Evolutionary conservation across 23 tunicate genomes (phyloP), one percentile per base, ranked within the genome.

Genomic region (Styela clava): DNA sequence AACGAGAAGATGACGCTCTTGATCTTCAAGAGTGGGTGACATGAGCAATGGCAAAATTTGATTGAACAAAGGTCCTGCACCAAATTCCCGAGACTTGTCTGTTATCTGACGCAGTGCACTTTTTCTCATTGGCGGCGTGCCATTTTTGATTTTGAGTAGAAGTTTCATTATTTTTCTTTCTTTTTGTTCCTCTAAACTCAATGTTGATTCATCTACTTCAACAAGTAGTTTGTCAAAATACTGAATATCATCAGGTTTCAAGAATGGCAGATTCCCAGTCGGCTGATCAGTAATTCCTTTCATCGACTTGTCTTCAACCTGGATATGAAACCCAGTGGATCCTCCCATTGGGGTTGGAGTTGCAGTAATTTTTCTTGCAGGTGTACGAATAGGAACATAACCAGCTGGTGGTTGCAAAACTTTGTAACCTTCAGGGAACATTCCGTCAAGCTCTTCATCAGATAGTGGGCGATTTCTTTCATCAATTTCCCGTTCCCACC

Each of bases 281-380:
- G 99, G 94, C 34, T 92, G 97, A 73, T 92, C 97, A 22, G 97
- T 87, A 68, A 92, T 87, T 20, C 97, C 92, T 83, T 95, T 90
- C 96, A 95, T 90, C 0, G 91, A 86, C 31, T 83, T 78, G 31
- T 90, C 91, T 63, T 95, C 96, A 24, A 90, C 99, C 80, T 90
- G 99, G 29, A 95, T 90, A 74, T 90, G 95, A 88, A 95, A 95
- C n/a, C 99, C 99, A 32, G 86, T 83, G 35, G 86, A 69, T 26
- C 89, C 94, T n/a, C 84, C 91, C 99, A 95, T 90, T 20, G 99
- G 99, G 3, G 99, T 95, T n/a, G 99, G 99, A 1, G 99, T 95
- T 27, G 96, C 96, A 7, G 99, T 95, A 22, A 95, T 86, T 81
- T 95, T 95, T 5, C 99, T 80, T 36, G 90, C 95, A 12, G 99